Conservation (phyloP, 2,888 invertebrate species). For the Heliconius hortense region DNA sequence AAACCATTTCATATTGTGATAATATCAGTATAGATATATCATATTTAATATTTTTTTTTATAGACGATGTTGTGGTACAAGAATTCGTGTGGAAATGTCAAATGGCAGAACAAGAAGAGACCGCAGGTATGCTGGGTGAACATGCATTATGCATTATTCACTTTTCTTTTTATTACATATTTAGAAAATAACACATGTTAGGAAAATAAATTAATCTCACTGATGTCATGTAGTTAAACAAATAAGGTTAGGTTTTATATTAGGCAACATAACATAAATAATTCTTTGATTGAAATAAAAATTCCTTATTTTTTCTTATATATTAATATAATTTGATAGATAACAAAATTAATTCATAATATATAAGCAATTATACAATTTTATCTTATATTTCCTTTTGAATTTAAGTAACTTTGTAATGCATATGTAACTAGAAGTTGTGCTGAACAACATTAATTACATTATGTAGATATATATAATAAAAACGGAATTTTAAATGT, state of each 20-base stretch:
- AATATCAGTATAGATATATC: no score
- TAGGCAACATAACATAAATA: neutral
- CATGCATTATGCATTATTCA: slow-evolving; percentile 13
- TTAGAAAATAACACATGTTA: neutral
- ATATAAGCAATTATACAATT: neutral
- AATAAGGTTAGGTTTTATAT: neutral
- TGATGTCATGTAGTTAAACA: neutral
- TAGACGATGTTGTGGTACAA: slow-evolving; percentile 93
- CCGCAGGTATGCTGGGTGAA: slow-evolving; percentile 74
- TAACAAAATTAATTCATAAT: neutral
- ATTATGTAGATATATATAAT: slow-evolving; percentile 42
- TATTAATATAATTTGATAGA: neutral
- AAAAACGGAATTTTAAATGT: slow-evolving; percentile 72
- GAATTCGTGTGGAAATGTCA: slow-evolving; percentile 96
- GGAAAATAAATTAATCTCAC: neutral
- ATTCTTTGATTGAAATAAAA: neutral
- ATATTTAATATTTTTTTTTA: slow-evolving; percentile 33
- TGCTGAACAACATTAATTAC: slow-evolving; percentile 30
- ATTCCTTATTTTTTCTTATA: neutral
- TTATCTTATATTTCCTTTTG: neutral
- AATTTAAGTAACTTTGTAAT: neutral
- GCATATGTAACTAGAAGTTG: neutral
- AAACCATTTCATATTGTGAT: no score
- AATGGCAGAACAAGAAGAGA: slow-evolving; percentile 91
- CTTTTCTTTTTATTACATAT: slow-evolving; percentile 14